Percentiles rank a stretch among this genome's conserved stretches.
Evolutionary conservation across 2,797 vertebrate species (phyloP).

Genomic region (Simalia tracyae): DNA sequence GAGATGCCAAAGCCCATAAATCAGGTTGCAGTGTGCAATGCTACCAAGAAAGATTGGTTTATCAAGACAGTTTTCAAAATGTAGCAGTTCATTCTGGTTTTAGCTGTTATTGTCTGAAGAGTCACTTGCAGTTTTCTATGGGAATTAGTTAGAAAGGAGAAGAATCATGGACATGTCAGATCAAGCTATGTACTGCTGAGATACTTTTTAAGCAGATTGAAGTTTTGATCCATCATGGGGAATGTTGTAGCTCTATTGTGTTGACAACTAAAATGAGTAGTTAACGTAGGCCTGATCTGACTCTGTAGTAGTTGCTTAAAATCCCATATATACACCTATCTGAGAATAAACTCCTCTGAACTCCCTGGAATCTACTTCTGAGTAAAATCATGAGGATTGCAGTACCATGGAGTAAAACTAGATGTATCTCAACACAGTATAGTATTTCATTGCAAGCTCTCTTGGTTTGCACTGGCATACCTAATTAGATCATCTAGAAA

Average conservation of each 20-base stretch:
- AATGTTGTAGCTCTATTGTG: not conserved
- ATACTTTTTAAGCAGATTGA: not conserved
- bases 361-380: too few species aligned
- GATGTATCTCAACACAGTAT: not conserved
- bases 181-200: too few species aligned
- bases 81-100: not conserved
- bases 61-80: not conserved
- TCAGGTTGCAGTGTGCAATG: not conserved
- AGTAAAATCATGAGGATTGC: not conserved
- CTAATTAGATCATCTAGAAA: too few species aligned
- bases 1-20: not conserved
- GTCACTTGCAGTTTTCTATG: not conserved
- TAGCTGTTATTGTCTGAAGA: not conserved
- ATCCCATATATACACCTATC: too few species aligned
- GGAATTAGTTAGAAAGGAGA: not conserved
- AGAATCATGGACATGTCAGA: not conserved
- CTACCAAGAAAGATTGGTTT: not conserved
- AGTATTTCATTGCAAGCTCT: too few species aligned
- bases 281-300: not conserved
- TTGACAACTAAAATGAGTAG: not conserved
- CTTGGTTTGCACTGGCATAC: too few species aligned
- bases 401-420: not conserved
- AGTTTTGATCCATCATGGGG: not conserved
- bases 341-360: too few species aligned
- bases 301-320: not conserved